Percentiles rank a stretch among this genome's conserved stretches.
These are phyloP conservation scores for Psittacara wagleri DNA, from an alignment of 2,113 vertebrate genomes.

Conservation along the genomic window DNA sequence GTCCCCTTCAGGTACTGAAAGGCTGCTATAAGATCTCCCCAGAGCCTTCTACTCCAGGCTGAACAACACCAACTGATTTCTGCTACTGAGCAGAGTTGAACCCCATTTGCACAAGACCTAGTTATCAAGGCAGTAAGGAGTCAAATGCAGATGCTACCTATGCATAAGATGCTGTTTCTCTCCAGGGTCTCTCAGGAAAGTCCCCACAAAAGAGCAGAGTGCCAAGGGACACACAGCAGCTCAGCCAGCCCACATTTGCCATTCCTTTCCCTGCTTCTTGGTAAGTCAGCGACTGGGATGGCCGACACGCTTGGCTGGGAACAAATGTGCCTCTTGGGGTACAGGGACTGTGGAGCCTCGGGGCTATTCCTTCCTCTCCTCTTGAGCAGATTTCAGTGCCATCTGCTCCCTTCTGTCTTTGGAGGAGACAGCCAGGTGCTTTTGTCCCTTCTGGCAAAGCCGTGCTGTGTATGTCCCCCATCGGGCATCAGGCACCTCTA, in stretches of 20 bases:
- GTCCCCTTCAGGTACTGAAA: not conserved
- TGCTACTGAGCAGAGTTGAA: not conserved
- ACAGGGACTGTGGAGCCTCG: not conserved
- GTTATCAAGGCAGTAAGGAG: not conserved
- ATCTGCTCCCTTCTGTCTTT: slow-evolving; percentile 54
- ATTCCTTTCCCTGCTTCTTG: not conserved
- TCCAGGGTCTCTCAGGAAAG: not conserved
- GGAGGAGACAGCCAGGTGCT: slow-evolving; percentile 4
- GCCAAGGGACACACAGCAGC: not conserved
- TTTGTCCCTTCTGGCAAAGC: slow-evolving; percentile 47
- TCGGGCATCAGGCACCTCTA: not conserved
- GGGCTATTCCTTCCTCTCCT: slow-evolving; percentile 47
- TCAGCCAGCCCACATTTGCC: not conserved
- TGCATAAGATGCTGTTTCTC: not conserved
- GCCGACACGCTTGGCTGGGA: not conserved
- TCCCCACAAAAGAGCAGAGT: not conserved
- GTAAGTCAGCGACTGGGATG: not conserved
- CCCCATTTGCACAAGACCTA: not conserved
- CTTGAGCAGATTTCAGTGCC: slow-evolving; percentile 37
- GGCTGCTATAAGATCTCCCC: not conserved
- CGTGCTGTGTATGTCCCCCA: not conserved
- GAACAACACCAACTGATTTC: not conserved
- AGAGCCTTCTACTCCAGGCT: not conserved
- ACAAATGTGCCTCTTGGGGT: slow-evolving; percentile 24
- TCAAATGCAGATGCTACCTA: not conserved